phyloP scores from a whole-genome alignment of 2,888 invertebrate species.

The Pachycephus smyrnensis region DNA sequence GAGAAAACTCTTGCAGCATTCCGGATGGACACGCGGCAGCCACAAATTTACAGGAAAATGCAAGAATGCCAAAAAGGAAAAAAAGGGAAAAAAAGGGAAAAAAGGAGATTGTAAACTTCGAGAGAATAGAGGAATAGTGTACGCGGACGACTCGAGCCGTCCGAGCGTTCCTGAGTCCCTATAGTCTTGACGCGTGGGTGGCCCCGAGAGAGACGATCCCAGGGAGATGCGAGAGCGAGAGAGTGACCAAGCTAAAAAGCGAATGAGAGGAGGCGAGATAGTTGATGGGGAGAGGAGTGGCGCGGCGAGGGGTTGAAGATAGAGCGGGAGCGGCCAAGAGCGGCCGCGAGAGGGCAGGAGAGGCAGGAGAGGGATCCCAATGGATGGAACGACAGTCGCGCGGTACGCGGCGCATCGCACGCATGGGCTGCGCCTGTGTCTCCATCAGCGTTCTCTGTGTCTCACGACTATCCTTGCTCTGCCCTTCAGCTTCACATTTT shows the following conservation, averaged over 20 bases:
- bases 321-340: slow-evolving; percentile 18
- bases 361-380: slow-evolving; percentile 10
- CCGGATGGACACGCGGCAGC: background rate
- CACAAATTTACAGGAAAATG: too few species aligned
- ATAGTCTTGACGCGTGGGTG: slow-evolving; percentile 20
- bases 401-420: slow-evolving; percentile 62
- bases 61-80: slow-evolving; percentile 10
- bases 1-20: too few species aligned
- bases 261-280: slow-evolving; percentile 9
- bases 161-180: slow-evolving; percentile 4
- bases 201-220: slow-evolving; percentile 5
- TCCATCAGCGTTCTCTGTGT: slow-evolving; percentile 1
- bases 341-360: slow-evolving; percentile 13
- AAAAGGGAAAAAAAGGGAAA: too few species aligned
- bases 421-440: slow-evolving; percentile 40
- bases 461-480: background rate
- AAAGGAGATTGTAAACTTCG: background rate
- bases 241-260: slow-evolving; percentile 9
- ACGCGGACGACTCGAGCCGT: background rate
- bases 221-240: slow-evolving; percentile 18
- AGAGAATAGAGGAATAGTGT: background rate
- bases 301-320: too few species aligned
- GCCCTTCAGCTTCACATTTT: too few species aligned
- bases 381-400: slow-evolving; percentile 57
- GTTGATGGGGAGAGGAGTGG: background rate